These are phyloP conservation scores for Platichthys flesus DNA, from an alignment of 2,113 vertebrate genomes.

Conservation along the genomic window DNA sequence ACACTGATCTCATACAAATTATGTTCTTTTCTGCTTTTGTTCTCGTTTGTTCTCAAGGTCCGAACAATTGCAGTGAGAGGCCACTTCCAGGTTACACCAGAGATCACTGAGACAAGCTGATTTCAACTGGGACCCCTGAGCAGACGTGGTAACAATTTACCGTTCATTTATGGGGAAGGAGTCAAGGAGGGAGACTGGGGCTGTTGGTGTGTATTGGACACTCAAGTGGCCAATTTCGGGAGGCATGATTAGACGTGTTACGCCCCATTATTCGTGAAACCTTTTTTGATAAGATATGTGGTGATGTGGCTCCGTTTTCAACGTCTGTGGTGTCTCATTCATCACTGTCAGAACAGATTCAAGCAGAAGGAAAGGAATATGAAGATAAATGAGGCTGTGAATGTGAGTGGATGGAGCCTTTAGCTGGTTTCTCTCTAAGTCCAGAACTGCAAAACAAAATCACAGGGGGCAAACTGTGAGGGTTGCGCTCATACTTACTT, in stretches of 20 bases:
- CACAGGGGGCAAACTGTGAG: not conserved
- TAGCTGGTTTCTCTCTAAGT: constrained; percentile 3
- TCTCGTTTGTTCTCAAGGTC: constrained; percentile 39
- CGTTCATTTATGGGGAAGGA: not conserved
- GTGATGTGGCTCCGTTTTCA: constrained; percentile 28
- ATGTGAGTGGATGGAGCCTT: not conserved
- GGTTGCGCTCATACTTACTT: not conserved
- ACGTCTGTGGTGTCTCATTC: constrained; percentile 9
- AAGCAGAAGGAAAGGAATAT: constrained; percentile 2
- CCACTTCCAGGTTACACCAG: constrained; percentile 59
- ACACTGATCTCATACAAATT: constrained; percentile 52
- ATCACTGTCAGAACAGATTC: constrained; percentile 2
- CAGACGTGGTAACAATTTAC: constrained; percentile 57
- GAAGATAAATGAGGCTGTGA: constrained; percentile 12
- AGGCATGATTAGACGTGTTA: constrained; percentile 51
- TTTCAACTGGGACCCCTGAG: constrained; percentile 25
- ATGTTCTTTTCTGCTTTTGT: constrained; percentile 16
- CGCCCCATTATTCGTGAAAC: constrained; percentile 24
- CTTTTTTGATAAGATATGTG: constrained; percentile 38
- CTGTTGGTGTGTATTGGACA: constrained; percentile 54
- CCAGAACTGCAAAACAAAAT: not conserved
- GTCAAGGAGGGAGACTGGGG: not conserved
- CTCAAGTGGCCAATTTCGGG: constrained; percentile 31
- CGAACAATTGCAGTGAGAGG: constrained; percentile 47
- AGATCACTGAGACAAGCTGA: constrained; percentile 50